A percentile compares a stretch with the other conserved stretches of the same genome.
These are phyloP conservation scores for Leptocoma aspasia DNA, from an alignment of 2,113 vertebrate genomes.

Conservation along the genomic window DNA sequence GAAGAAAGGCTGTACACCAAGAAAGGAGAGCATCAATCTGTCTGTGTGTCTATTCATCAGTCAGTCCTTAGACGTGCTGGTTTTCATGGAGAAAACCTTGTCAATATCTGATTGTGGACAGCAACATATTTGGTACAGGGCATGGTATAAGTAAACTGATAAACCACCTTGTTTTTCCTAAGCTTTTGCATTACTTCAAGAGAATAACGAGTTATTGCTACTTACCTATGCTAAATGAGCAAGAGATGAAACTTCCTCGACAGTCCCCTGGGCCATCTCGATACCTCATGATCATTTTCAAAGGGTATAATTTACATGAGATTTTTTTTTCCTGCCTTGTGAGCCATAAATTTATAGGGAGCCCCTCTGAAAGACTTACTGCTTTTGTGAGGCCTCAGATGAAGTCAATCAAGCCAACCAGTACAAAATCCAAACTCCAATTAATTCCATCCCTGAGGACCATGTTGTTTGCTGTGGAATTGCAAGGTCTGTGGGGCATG, in stretches of 20 bases:
- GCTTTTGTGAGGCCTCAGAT: constrained; percentile 46
- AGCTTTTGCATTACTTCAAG: neutral
- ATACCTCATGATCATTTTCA: constrained; percentile 52
- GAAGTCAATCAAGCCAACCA: constrained; percentile 59
- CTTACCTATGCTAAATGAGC: constrained; percentile 57
- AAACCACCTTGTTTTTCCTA: neutral
- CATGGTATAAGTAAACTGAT: neutral
- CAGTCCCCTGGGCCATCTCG: constrained; percentile 19
- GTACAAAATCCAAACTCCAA: constrained; percentile 49
- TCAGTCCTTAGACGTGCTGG: neutral
- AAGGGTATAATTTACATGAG: constrained; percentile 60
- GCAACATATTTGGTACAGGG: neutral
- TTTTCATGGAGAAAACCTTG: neutral
- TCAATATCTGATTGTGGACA: neutral
- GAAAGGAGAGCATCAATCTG: neutral
- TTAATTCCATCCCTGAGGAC: constrained; percentile 30
- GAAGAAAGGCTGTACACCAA: neutral
- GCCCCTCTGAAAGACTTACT: constrained; percentile 54
- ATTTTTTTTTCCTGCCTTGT: constrained; percentile 41
- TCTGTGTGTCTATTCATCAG: neutral
- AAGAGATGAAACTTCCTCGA: constrained; percentile 28
- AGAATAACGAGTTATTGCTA: constrained; percentile 22
- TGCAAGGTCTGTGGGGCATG: neutral
- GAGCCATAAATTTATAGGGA: constrained; percentile 59
- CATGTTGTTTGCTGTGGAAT: neutral